Base-by-base conservation (phyloP, 2,888 invertebrate genomes). In the Deilephila elpenor region DNA sequence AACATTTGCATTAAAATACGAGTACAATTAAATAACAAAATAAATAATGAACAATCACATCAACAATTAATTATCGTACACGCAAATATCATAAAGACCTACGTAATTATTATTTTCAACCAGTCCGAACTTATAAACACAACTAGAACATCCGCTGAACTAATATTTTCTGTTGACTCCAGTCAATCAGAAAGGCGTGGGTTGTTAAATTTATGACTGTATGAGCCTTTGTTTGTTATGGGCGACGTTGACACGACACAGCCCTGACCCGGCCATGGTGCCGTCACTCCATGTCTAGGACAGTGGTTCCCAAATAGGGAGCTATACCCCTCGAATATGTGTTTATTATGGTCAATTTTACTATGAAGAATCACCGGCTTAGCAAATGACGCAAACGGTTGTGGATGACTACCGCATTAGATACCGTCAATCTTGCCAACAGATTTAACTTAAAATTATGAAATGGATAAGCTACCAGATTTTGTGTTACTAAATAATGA, bases 201-300 rank as follows among this genome's bases (percentile, higher is more conserved):
- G 56, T 56, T 44, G 64, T 64, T 56, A 56, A n/a, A 7, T 62
- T 62, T 67, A 67, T 51, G 64, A 14, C 7, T 17, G 37, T 20
- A 37, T 34, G 56, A 67, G 59, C 56, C 25, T 25, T 20, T 73
- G 67, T 73, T 73, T 73, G 56, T 64, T 37, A 59, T 29, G 25
- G 17, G 29, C 51, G 34, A 56, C 64, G 62, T 62, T 64, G 62
- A 72, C 53, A 71, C 59, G 59, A 59, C 34, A 14, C 6, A 19
- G 72, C 62, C 64, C 34, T 72, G 72, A 59, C 59, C 62, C 59
- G 59, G 37, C 59, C 64, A 56, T 34, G 64, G 19, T 72, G 72
- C 59, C 72, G 67, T 73, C 72, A 73, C 37, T 17, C 62, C 59
- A 32, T 34, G 53, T 64, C 62, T 56, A 62, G 7, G 32, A 14